Evolutionary conservation across 2,888 invertebrate genomes (phyloP), one percentile per base, ranked within the genome.

Genomic region (Plebejus argus): DNA sequence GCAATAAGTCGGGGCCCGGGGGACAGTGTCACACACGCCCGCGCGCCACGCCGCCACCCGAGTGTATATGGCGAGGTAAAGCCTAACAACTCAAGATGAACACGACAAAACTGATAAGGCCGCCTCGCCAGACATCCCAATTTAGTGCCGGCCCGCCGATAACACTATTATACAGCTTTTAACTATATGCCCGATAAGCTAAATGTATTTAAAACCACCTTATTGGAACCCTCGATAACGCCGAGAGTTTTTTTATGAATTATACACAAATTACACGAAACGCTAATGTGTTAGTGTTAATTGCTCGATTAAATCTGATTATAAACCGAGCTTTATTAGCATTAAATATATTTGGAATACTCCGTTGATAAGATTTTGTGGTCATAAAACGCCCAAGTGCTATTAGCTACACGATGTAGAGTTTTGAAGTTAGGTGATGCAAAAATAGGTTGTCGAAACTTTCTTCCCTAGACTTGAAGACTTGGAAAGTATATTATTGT

Each of bases 131-230:
- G 92, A 94, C 94, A 92, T 93, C 93, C 94, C 93, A 94, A 94
- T 94, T 93, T 93, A 93, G 92, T 93, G 88, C 93, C 92, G 88
- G 88, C 85, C 87, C 88, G 81, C 84, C 91, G 94, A 94, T 94
- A 94, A 93, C 91, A 90, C 93, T 91, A 94, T 94, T 93, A 94
- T 92, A 91, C 91, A 91, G 93, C 93, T 94, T 93, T 93, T 93
- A 94, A 94, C 93, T 94, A 94, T 91, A 92, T 86, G 89, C 82
- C 84, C 86, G 92, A 92, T 93, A 92, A 92, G 91, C 91, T 92
- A 93, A 93, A 92, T 92, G 91, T 91, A 89, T 89, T 84, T 90
- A 87, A 90, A 90, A 91, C 89, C 89, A 88, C 86, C 89, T 89
- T 88, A 89, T 88, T 88, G 88, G 84, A 86, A 84, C 84, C 87